phyloP scores from a whole-genome alignment of 1,140 invertebrate species.

The Bombus soroeensis region DNA sequence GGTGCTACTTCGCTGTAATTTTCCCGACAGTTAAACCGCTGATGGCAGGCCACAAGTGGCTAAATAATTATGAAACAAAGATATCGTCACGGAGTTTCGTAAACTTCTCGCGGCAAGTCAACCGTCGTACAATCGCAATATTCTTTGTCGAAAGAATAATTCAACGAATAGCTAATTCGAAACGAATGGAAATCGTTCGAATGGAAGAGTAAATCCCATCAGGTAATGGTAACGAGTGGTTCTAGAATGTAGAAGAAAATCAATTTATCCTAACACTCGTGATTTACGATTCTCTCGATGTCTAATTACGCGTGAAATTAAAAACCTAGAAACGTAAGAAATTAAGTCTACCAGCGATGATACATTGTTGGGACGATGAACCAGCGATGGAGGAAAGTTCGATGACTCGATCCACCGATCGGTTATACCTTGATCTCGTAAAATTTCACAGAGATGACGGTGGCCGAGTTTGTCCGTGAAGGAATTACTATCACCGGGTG shows the following conservation, averaged over 20 bases:
- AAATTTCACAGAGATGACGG: conserved; percentile 38
- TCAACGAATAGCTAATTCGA: background rate
- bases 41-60: conserved; percentile 3
- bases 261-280: background rate
- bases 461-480: conserved; percentile 21
- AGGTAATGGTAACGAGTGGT: background rate
- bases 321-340: background rate
- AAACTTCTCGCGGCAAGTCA: background rate
- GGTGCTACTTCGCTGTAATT: conserved; percentile 32
- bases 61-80: conserved; percentile 4
- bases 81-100: background rate
- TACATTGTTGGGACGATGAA: background rate
- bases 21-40: conserved; percentile 8
- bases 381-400: background rate
- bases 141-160: background rate
- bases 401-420: conserved; percentile 7
- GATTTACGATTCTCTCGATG: background rate
- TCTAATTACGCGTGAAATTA: background rate
- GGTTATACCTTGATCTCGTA: conserved; percentile 54
- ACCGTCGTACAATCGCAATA: background rate
- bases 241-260: background rate
- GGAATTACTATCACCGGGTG: conserved; percentile 51
- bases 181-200: background rate
- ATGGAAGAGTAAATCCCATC: background rate
- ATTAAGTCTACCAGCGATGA: background rate